Evolutionary conservation across 2,888 invertebrate genomes (phyloP), one percentile per base, ranked within the genome.

Genomic region (Laothoe populi): DNA sequence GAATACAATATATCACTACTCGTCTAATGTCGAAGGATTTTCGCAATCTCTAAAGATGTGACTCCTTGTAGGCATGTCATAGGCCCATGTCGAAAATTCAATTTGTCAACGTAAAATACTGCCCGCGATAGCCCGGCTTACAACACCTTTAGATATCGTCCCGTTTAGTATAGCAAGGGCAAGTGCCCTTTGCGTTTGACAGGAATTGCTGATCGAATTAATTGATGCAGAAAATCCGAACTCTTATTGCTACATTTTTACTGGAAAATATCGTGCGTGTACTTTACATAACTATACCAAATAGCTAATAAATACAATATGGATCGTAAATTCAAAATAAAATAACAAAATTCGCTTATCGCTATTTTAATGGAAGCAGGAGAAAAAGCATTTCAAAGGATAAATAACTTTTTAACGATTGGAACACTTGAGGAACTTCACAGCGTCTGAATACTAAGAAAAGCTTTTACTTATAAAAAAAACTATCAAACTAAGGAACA

Each of bases 381-480:
- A 38, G 38, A 19, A 53, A n/a, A 53, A 53, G 35, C 53, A 57
- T 66, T 73, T 68, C 60, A 65, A 71, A 60, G 58, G 13, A 53
- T 67, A 38, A 66, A 62, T 21, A 69, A 66, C 66, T 66, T 73
- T 70, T 70, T 72, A 69, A 69, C 62, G 35, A 19, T 10, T 53
- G 31, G 10, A 53, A 53, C 49, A 53, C 53, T 62, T 65, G 68
- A 66, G 66, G 57, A 66, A 67, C 67, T 72, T 68, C 53, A 59
- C 31, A 64, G 62, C 53, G 53, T 8, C 35, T 35, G 68, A 64
- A 57, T 68, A 65, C 49, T 49, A 63, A 66, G 65, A 66, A 79
- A 75, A 75, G 74, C 74, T 76, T 75, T 79, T 67, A 66, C 75
- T 71, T 75, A 68, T 71, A 71, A 71, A 77, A 77, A 78, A 77